Percentiles rank a stretch among this genome's conserved stretches.
phyloP scores from a whole-genome alignment of 2,888 invertebrate species.

The Neuroscelio doddi region DNA sequence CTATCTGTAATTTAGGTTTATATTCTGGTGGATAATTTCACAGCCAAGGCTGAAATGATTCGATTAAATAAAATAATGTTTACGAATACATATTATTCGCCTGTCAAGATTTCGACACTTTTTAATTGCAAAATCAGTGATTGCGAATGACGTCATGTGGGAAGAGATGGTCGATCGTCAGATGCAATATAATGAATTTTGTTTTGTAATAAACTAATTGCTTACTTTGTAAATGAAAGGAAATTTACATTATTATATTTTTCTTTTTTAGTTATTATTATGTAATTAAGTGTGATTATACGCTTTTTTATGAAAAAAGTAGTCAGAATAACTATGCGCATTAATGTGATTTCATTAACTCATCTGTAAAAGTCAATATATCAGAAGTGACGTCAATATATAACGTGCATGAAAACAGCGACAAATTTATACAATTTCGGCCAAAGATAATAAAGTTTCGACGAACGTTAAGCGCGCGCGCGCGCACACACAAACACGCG shows the following conservation, averaged over 20 bases:
- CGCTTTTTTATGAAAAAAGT: too few relatives aligned
- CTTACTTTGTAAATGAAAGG: not conserved
- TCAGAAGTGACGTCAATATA: not conserved
- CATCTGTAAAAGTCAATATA: not conserved
- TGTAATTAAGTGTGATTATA: too few relatives aligned
- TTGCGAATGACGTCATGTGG: conserved; percentile 1
- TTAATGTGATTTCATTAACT: not conserved
- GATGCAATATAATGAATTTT: not conserved
- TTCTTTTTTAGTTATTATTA: not conserved
- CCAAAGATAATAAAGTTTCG: not conserved
- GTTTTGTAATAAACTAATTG: not conserved
- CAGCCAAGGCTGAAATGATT: too few relatives aligned
- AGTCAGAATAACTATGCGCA: too few relatives aligned
- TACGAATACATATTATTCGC: too few relatives aligned
- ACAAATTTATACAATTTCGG: not conserved
- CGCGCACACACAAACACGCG: not conserved
- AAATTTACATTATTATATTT: not conserved
- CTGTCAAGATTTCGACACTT: not conserved
- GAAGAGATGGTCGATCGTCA: not conserved
- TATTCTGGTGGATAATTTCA: too few relatives aligned
- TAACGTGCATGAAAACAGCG: not conserved
- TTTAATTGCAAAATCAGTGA: not conserved
- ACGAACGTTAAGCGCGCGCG: not conserved
- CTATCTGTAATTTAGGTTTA: too few relatives aligned
- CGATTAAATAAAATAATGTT: too few relatives aligned